These are phyloP conservation scores for Lophura nycthemera DNA, from an alignment of 2,113 vertebrate species.

Conservation along the genomic window DNA sequence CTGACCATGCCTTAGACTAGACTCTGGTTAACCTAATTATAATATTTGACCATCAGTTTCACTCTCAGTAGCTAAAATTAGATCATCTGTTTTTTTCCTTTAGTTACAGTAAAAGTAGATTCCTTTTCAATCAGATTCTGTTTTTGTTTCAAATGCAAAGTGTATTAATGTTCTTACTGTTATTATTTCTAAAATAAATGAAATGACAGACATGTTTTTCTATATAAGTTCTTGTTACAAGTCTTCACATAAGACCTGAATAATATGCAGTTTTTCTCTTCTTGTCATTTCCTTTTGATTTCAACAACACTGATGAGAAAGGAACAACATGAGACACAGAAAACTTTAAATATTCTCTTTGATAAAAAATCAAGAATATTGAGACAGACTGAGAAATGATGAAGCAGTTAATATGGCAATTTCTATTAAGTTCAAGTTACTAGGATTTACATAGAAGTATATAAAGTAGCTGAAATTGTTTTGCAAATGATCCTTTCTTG, in stretches of 20 bases:
- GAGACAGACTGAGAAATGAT: background rate
- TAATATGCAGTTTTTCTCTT: slow-evolving; percentile 2
- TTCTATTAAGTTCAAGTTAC: background rate
- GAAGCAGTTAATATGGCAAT: background rate
- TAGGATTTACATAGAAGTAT: background rate
- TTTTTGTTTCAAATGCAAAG: background rate
- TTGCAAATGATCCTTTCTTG: background rate
- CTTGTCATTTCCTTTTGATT: background rate
- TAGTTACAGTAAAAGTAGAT: background rate
- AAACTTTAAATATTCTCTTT: slow-evolving; percentile 45
- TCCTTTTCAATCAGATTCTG: background rate
- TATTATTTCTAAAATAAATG: slow-evolving; percentile 19
- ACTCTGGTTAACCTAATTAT: background rate
- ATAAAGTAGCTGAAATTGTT: background rate
- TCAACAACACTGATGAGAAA: background rate
- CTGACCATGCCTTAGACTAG: background rate
- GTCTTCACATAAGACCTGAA: background rate
- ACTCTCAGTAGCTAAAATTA: background rate
- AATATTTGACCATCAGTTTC: background rate
- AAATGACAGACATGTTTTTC: background rate
- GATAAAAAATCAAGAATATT: background rate
- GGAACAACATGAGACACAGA: background rate
- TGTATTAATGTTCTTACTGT: background rate
- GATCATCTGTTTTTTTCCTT: background rate
- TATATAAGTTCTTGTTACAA: background rate